Conservation (phyloP, 2,888 invertebrate genomes). For the Nematopogon swammerdamellus region DNA sequence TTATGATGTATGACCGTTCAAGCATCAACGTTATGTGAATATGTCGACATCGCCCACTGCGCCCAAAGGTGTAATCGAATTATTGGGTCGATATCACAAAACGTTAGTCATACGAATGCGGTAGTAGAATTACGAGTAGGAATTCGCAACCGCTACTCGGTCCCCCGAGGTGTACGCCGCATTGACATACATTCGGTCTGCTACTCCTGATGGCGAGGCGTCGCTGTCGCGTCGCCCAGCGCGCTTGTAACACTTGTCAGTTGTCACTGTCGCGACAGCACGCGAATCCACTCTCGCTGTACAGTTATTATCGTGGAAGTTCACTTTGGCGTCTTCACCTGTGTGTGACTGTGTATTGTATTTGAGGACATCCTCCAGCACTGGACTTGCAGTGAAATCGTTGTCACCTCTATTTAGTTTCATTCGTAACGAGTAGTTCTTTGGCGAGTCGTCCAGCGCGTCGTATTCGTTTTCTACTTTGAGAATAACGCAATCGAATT, state of each 20-base stretch:
- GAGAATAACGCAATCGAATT: not conserved
- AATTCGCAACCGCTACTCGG: constrained; percentile 52
- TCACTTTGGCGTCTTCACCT: too few relatives aligned
- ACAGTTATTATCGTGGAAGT: too few relatives aligned
- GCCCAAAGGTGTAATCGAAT: constrained; percentile 14
- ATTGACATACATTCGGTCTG: constrained; percentile 40
- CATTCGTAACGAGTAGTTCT: too few relatives aligned
- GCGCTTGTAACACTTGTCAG: not conserved
- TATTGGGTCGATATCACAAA: constrained; percentile 32
- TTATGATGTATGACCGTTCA: too few relatives aligned
- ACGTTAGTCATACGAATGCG: constrained; percentile 41
- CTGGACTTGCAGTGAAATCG: too few relatives aligned
- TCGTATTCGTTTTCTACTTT: not conserved
- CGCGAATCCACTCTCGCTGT: not conserved
- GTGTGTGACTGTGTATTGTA: too few relatives aligned
- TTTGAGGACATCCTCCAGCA: too few relatives aligned
- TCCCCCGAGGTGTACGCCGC: constrained; percentile 31
- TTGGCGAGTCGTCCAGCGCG: too few relatives aligned
- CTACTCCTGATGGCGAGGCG: constrained; percentile 10
- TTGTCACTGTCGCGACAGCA: not conserved
- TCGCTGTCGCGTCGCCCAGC: not conserved
- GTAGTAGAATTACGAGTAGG: constrained; percentile 48
- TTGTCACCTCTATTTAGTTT: too few relatives aligned
- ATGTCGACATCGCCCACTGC: too few relatives aligned
- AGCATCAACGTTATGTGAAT: too few relatives aligned